Percentiles rank a stretch among this genome's conserved stretches.
phyloP scores from a whole-genome alignment of 1,140 invertebrate genomes.

The Drosophila bipectinata region DNA sequence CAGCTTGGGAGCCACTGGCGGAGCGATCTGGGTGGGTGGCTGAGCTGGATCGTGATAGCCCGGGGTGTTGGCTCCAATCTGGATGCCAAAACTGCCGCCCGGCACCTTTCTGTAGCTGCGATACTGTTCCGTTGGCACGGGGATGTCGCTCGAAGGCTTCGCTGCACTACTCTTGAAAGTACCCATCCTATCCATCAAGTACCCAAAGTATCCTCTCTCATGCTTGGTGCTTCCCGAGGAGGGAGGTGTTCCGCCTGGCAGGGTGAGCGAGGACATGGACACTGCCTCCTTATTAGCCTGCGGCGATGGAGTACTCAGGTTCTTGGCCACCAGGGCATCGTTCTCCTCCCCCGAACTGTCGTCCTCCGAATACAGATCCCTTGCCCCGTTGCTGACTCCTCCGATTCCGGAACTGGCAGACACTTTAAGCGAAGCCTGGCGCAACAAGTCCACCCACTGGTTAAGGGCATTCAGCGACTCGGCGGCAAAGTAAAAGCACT shows the following conservation, averaged over 20 bases:
- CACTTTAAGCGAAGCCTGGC: slow-evolving; percentile 87
- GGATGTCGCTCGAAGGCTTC: slow-evolving; percentile 86
- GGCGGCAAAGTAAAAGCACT: slow-evolving; percentile 95
- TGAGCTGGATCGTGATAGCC: slow-evolving; percentile 72
- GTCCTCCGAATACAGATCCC: slow-evolving; percentile 91
- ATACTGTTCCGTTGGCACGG: slow-evolving; percentile 91
- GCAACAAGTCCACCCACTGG: slow-evolving; percentile 90
- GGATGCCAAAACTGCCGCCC: slow-evolving; percentile 78
- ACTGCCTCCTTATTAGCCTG: slow-evolving; percentile 62
- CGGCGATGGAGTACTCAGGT: slow-evolving; percentile 77
- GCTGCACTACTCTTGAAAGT: slow-evolving; percentile 84
- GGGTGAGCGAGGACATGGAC: slow-evolving; percentile 5
- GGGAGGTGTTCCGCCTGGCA: slow-evolving; percentile 34
- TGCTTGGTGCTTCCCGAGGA: slow-evolving; percentile 51
- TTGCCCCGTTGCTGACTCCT: slow-evolving; percentile 35
- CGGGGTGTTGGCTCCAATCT: slow-evolving; percentile 80
- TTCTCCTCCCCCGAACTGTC: slow-evolving; percentile 89
- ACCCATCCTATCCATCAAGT: no score
- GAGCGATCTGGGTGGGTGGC: slow-evolving; percentile 51
- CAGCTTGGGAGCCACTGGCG: slow-evolving; percentile 33
- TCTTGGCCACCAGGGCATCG: slow-evolving; percentile 66
- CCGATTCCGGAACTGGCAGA: slow-evolving; percentile 16
- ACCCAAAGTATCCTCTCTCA: slow-evolving; percentile 79
- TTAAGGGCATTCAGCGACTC: slow-evolving; percentile 90
- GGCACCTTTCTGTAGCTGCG: slow-evolving; percentile 89